These are phyloP conservation scores for Talpa occidentalis DNA, from an alignment of 2,113 vertebrate species.

Conservation along the genomic window DNA sequence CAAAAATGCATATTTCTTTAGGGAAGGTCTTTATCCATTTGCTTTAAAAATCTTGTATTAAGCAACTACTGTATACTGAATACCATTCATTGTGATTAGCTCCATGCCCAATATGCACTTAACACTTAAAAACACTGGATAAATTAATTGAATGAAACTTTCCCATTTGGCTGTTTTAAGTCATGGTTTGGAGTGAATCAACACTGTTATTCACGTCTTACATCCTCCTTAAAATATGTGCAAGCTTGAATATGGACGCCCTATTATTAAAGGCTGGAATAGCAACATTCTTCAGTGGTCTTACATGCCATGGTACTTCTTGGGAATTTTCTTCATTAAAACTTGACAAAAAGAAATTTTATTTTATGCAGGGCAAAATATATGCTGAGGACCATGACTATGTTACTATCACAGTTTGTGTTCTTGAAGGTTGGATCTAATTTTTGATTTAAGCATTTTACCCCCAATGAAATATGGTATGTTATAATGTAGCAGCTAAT, in stretches of 20 bases:
- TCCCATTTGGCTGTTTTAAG: background rate
- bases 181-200: background rate
- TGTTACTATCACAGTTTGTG: constrained; percentile 76
- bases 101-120: background rate
- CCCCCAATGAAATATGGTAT: constrained; percentile 84
- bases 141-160: background rate
- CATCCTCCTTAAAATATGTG: constrained; percentile 10
- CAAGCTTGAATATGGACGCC: background rate
- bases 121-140: background rate
- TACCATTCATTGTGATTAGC: background rate
- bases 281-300: background rate
- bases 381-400: constrained; percentile 78
- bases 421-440: constrained; percentile 83
- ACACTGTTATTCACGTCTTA: background rate
- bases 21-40: background rate
- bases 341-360: constrained; percentile 75
- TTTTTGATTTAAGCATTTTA: constrained; percentile 83
- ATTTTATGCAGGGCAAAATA: constrained; percentile 77
- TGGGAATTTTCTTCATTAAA: constrained; percentile 68
- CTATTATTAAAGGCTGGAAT: constrained; percentile 28
- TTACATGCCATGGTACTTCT: constrained; percentile 34
- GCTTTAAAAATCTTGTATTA: background rate
- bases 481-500: constrained; percentile 87
- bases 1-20: background rate
- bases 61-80: background rate